Conservation (phyloP, 2,797 vertebrate genomes). For the Rhynchotus rufescens region DNA sequence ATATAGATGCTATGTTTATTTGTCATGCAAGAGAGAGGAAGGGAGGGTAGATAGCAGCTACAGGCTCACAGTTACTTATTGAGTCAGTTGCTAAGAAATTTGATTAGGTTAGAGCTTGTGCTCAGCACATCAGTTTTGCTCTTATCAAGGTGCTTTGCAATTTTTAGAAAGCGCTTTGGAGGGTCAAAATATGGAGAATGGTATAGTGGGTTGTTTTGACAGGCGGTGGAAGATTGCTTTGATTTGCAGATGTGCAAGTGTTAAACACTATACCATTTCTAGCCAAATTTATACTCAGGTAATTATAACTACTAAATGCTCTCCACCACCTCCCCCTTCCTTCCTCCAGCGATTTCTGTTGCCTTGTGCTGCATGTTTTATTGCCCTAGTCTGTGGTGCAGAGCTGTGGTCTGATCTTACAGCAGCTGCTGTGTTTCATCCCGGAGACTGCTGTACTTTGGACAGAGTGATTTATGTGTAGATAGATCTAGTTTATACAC, state of each 20-base stretch:
- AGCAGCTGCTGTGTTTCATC: constrained; percentile 42
- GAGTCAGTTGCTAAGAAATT: constrained; percentile 59
- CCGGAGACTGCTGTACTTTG: constrained; percentile 24
- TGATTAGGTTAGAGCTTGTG: constrained; percentile 14
- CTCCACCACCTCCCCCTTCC: neutral
- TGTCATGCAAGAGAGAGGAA: constrained; percentile 31
- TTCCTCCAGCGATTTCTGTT: neutral
- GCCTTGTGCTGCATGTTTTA: constrained; percentile 25
- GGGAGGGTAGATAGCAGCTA: constrained; percentile 7
- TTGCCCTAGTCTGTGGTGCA: constrained; percentile 9
- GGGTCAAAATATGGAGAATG: neutral
- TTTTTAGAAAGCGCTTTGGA: neutral
- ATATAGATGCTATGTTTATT: constrained; percentile 36
- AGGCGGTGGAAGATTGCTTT: neutral
- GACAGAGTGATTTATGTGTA: constrained; percentile 39
- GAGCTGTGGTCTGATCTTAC: constrained; percentile 38
- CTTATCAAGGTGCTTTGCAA: neutral
- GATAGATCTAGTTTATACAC: constrained; percentile 1
- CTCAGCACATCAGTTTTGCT: constrained; percentile 10
- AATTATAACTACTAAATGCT: constrained; percentile 16
- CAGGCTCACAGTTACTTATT: constrained; percentile 10
- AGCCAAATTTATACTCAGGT: constrained; percentile 10
- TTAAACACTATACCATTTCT: neutral
- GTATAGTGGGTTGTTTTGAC: neutral
- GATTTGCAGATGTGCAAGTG: neutral